Evolutionary conservation across 2,797 vertebrate species (phyloP).

Genomic region (Sphenodon punctatus): DNA sequence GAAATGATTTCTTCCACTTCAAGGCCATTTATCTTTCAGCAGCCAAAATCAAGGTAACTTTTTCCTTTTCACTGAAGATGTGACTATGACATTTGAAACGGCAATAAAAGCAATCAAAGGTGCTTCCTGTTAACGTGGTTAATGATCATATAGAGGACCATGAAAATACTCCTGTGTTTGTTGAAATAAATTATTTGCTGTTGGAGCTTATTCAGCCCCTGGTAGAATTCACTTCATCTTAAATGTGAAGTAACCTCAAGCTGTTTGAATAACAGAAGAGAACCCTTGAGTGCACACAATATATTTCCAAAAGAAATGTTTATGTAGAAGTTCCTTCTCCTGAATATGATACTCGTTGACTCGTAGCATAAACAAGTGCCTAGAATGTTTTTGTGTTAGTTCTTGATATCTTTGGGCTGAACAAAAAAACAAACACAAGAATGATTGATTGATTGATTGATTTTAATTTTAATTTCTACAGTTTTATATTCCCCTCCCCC

Average conservation of each 20-base stretch:
- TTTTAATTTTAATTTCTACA: too few species aligned
- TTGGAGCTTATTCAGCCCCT: background rate
- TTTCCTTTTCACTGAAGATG: fast-evolving
- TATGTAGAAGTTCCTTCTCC: background rate
- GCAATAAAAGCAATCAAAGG: fast-evolving
- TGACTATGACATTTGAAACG: background rate
- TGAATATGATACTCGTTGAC: background rate
- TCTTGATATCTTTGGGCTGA: background rate
- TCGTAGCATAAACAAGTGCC: background rate
- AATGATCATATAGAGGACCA: background rate
- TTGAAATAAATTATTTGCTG: background rate
- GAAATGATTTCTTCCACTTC: too few species aligned
- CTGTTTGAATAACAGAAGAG: background rate
- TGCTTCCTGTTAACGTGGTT: background rate
- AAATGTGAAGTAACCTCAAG: background rate
- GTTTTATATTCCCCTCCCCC: too few species aligned
- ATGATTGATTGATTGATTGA: too few species aligned
- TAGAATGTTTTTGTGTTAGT: fast-evolving
- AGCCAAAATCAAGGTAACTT: background rate
- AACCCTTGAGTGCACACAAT: fast-evolving
- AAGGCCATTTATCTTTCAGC: too few species aligned
- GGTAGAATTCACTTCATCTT: background rate
- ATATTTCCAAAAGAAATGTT: background rate
- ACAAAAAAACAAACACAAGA: background rate
- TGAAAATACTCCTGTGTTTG: background rate